A percentile compares a stretch with the other conserved stretches of the same genome.
phyloP scores from a whole-genome alignment of 2,888 invertebrate species.

The Empis stercorea region DNA sequence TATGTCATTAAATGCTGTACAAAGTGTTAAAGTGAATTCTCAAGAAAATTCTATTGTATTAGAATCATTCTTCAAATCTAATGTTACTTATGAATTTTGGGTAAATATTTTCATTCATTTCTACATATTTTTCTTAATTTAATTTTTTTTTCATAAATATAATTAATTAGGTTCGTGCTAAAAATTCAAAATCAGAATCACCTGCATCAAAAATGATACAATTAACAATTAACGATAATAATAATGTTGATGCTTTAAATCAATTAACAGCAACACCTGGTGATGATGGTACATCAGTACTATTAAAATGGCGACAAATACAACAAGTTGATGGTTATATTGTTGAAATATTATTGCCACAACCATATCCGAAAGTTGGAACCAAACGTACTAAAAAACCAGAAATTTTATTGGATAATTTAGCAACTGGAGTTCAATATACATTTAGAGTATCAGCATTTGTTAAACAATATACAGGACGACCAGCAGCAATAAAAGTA shows the following conservation, averaged over 20 bases:
- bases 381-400: slow-evolving; percentile 36
- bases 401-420: slow-evolving; percentile 31
- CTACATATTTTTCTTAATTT: neutral
- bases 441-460: slow-evolving; percentile 39
- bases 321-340: slow-evolving; percentile 47
- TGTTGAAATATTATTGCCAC: slow-evolving; percentile 39
- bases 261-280: slow-evolving; percentile 39
- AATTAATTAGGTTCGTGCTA: slow-evolving; percentile 57
- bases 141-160: neutral
- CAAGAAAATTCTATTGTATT: slow-evolving; percentile 13
- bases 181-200: slow-evolving; percentile 49
- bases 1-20: slow-evolving; percentile 38
- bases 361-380: slow-evolving; percentile 43
- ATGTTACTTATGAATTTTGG: slow-evolving; percentile 21
- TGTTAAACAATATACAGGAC: slow-evolving; percentile 39
- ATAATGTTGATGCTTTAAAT: slow-evolving; percentile 47
- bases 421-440: slow-evolving; percentile 39
- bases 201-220: slow-evolving; percentile 43
- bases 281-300: slow-evolving; percentile 40
- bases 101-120: slow-evolving; percentile 10
- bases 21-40: slow-evolving; percentile 14
- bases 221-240: slow-evolving; percentile 50
- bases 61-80: slow-evolving; percentile 15
- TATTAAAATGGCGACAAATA: slow-evolving; percentile 48
- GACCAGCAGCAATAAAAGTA: slow-evolving; percentile 23